These are phyloP conservation scores for Lottia gigantea DNA, from an alignment of 2,888 invertebrate species.

Conservation along the genomic window DNA sequence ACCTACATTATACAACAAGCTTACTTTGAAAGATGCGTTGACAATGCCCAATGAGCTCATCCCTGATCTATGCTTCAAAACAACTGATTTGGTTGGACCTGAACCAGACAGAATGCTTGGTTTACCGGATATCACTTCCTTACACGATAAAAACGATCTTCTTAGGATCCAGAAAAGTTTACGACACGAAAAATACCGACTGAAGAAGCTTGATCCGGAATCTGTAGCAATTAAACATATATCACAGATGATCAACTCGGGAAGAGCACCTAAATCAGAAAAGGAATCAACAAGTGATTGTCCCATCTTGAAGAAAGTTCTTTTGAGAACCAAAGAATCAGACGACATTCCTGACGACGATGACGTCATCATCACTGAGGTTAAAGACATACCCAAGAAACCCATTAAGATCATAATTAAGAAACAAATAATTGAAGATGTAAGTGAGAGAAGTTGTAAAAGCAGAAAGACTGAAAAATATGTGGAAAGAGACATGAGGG, in stretches of 20 bases:
- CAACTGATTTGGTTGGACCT: conserved; percentile 1
- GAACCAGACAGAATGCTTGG: neutral
- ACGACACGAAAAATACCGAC: conserved; percentile 1
- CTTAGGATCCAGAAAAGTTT: neutral
- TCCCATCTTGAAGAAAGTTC: neutral
- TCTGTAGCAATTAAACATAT: neutral
- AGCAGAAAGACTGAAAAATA: neutral
- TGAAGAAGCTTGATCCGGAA: neutral
- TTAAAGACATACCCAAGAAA: neutral
- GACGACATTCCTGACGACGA: neutral
- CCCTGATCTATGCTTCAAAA: neutral
- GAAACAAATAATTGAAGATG: neutral
- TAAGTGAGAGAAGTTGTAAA: neutral
- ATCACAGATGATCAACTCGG: neutral
- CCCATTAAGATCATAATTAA: neutral
- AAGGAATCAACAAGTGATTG: neutral
- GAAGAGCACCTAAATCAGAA: neutral
- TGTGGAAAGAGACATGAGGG: too few species aligned
- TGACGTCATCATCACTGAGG: neutral
- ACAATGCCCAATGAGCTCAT: neutral
- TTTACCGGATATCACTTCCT: neutral
- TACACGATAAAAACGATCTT: neutral
- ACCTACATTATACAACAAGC: neutral
- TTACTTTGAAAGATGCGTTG: neutral
- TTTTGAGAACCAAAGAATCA: neutral